These are phyloP conservation scores for Hydra vulgaris DNA, from an alignment of 30 jellyfish, hydroid and myxozoan genomes.

Conservation along the genomic window DNA sequence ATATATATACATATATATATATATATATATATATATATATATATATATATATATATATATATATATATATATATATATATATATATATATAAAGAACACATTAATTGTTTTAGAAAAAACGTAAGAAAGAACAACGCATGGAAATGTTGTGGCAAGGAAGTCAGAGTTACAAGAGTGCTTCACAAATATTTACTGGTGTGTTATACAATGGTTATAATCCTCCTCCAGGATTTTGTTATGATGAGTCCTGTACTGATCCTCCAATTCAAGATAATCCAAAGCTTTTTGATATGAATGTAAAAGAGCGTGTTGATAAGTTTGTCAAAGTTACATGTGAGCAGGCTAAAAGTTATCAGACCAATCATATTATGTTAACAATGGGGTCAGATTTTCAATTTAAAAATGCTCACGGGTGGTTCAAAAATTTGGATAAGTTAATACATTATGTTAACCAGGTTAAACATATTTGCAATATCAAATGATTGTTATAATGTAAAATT, in stretches of 20 bases:
- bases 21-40: no score
- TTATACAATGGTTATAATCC: slow-evolving; percentile 77
- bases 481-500: no score
- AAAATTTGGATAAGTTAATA: slow-evolving; percentile 74
- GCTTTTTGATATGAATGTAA: slow-evolving; percentile 75
- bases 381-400: slow-evolving; percentile 90
- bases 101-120: slow-evolving; percentile 30
- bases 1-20: no score
- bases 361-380: slow-evolving; percentile 66
- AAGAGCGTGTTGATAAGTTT: slow-evolving; percentile 73
- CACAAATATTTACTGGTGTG: slow-evolving; percentile 94
- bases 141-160: slow-evolving; percentile 98
- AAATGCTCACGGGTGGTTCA: slow-evolving; percentile 77
- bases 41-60: no score
- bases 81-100: no score
- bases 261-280: no score
- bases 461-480: background rate
- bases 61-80: no score
- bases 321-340: slow-evolving; percentile 75
- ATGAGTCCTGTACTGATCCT: slow-evolving; percentile 61
- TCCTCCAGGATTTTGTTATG: slow-evolving; percentile 87
- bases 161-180: slow-evolving; percentile 39
- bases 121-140: slow-evolving; percentile 73
- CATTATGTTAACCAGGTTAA: background rate
- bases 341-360: slow-evolving; percentile 68